Evolutionary conservation across 1,140 invertebrate genomes (phyloP), one percentile per base, ranked within the genome.

Genomic region (Trichoplusia ni): DNA sequence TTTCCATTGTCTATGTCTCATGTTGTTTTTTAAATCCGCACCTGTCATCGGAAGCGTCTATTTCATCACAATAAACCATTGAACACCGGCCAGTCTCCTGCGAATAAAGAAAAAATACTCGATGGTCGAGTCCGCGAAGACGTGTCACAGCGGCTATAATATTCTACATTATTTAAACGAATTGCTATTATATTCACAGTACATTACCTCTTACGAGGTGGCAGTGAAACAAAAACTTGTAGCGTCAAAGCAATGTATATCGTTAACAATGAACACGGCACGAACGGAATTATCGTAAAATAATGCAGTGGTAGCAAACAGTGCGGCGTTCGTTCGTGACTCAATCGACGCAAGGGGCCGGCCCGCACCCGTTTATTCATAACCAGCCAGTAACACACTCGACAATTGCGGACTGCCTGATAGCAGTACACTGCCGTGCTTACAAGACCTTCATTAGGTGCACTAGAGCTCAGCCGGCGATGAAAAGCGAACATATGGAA

Each of bases 261-360:
- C 21, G 47, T 40, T 31, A 11, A 69, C 51, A 80, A 71, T 64
- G 69, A 66, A 64, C 23, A 46, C 56, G 14, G 25, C 14, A 64
- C 64, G 46, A 64, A 42, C 58, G 67, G 60, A 73, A 78, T 76
- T 83, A 77, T 79, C 68, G 64, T 67, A 51, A 68, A 69, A 69
- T 64, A 76, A 73, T 83, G 75, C 70, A 71, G 69, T 75, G 71
- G 75, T 73, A 58, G 19, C 13, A 37, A 54, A 67, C 67, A 61
- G 69, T 79, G 76, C 76, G 77, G 73, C 42, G 74, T 83, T 81
- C 42, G 74, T 83, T 81, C 79, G 81, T 83, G 81, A 84, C 73
- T 84, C 81, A 84, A 81, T 81, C 75, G 77, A 81, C 77, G 73
- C 73, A 73, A 78, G 77, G 73, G 75, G 81, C 77, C 75, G 70